phyloP scores from a whole-genome alignment of 2,113 vertebrate genomes.

The Sarotherodon lohbergeri region DNA sequence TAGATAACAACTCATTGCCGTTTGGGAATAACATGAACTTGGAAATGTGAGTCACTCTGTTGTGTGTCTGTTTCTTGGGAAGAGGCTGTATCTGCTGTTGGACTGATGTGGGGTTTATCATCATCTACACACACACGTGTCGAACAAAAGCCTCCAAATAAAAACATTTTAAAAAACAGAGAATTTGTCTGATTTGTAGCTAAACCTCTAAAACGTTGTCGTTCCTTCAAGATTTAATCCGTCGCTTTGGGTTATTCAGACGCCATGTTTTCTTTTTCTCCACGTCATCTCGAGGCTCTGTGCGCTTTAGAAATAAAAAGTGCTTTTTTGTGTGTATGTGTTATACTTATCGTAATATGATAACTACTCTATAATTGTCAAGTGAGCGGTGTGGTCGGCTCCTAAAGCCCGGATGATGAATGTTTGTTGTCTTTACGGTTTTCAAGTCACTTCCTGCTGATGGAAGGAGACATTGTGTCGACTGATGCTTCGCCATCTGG shows the following conservation, averaged over 20 bases:
- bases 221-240: neutral
- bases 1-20: neutral
- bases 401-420: neutral
- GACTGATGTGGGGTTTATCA: neutral
- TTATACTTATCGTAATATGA: neutral
- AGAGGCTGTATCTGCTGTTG: neutral
- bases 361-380: neutral
- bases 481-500: constrained; percentile 57
- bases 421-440: constrained; percentile 32
- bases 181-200: neutral
- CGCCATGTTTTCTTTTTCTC: neutral
- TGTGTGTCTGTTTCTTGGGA: neutral
- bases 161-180: neutral
- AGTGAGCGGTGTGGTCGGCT: neutral
- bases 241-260: neutral
- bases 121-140: neutral
- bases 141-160: neutral
- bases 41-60: neutral
- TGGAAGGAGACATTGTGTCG: constrained; percentile 31
- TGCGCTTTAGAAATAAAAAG: neutral
- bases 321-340: neutral
- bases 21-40: neutral
- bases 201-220: neutral
- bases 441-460: constrained; percentile 25
- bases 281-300: neutral